Conservation (phyloP, 2,888 invertebrate genomes). For the Fragum fragum region DNA sequence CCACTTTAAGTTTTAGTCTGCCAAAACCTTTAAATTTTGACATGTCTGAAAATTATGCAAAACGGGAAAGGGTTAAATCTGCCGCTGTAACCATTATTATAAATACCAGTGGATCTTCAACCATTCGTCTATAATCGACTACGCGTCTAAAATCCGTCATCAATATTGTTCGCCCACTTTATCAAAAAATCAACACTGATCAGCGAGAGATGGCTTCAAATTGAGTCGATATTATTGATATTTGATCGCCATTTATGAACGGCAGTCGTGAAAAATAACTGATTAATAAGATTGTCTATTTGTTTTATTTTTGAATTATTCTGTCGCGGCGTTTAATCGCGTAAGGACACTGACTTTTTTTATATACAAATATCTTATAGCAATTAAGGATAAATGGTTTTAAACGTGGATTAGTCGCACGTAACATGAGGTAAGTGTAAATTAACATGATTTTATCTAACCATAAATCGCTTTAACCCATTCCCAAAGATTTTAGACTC, state of each 20-base stretch:
- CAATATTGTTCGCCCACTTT: neutral
- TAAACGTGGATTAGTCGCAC: neutral
- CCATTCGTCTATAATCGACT: too few relatives aligned
- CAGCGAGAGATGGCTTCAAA: neutral
- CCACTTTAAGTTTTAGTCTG: too few relatives aligned
- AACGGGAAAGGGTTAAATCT: too few relatives aligned
- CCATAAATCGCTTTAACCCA: too few relatives aligned
- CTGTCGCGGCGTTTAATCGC: neutral
- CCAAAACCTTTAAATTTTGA: too few relatives aligned
- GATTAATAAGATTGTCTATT: neutral
- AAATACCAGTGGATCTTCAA: too few relatives aligned
- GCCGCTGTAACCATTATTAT: too few relatives aligned
- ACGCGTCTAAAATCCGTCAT: constrained; percentile 6
- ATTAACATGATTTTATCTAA: too few relatives aligned
- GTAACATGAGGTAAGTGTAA: neutral
- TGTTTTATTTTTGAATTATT: neutral
- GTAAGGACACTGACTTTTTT: neutral
- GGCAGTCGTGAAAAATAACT: neutral
- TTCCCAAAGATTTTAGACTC: too few relatives aligned
- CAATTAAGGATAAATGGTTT: neutral
- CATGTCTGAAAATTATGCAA: too few relatives aligned
- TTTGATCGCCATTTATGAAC: neutral
- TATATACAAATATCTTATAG: neutral
- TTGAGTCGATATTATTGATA: neutral
- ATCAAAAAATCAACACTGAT: neutral